phyloP scores from a whole-genome alignment of 2,797 vertebrate genomes.

The Chaunax sp. region DNA sequence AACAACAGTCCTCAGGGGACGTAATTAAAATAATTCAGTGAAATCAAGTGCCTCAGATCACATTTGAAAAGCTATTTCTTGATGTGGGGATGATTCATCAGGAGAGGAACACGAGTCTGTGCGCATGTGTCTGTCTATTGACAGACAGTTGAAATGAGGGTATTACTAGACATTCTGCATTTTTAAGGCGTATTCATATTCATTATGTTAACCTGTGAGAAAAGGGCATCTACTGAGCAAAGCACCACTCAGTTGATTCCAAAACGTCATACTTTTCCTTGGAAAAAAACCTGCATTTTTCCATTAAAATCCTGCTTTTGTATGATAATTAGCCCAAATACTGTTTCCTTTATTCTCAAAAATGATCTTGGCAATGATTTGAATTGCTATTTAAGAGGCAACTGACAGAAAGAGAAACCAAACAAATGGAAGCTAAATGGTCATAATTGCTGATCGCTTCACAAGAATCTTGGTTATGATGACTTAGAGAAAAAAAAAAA shows the following conservation, averaged over 20 bases:
- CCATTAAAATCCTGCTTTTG: conserved; percentile 7
- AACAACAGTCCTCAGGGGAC: conserved; percentile 59
- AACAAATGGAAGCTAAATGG: conserved; percentile 15
- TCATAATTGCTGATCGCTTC: conserved; percentile 6
- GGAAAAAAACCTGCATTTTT: background rate
- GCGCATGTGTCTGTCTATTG: conserved; percentile 22
- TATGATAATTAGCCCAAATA: conserved; percentile 1
- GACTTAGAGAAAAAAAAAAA: background rate
- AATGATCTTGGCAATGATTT: background rate
- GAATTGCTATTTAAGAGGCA: conserved; percentile 6
- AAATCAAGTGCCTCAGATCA: conserved; percentile 57
- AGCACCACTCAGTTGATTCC: background rate
- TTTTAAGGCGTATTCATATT: conserved; percentile 15
- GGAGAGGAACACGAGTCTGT: conserved; percentile 16
- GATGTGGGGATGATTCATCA: conserved; percentile 38
- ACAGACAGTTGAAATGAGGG: conserved; percentile 16
- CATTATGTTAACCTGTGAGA: background rate
- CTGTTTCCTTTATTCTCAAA: conserved; percentile 10
- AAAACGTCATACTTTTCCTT: background rate
- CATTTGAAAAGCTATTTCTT: conserved; percentile 32
- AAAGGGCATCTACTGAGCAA: background rate
- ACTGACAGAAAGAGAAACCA: conserved; percentile 17
- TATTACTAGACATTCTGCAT: conserved; percentile 11
- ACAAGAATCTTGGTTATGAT: conserved; percentile 2
- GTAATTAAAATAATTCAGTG: conserved; percentile 70